Conservation (phyloP, 2,888 invertebrate species). For the Acanthosoma haemorrhoidale region DNA sequence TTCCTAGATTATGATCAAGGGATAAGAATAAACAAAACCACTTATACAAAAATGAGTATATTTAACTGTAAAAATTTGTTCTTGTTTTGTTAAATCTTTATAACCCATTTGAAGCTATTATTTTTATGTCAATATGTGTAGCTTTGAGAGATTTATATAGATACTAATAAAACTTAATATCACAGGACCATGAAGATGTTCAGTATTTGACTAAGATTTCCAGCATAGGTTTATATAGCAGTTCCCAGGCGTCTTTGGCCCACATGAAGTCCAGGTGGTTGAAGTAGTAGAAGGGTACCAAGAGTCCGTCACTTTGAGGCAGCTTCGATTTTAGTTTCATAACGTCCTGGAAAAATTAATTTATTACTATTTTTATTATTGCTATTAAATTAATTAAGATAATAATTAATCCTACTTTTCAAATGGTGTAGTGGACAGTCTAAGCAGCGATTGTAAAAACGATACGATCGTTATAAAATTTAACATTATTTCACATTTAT, state of each 20-base stretch:
- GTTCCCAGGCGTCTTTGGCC: constrained; percentile 38
- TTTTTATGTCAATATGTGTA: background rate
- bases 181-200: background rate
- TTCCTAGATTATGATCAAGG: too few species aligned
- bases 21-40: background rate
- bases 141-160: background rate
- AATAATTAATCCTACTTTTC: background rate
- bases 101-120: background rate
- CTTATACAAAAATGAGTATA: background rate
- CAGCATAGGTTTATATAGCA: constrained; percentile 36
- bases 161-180: constrained; percentile 8
- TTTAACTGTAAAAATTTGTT: background rate
- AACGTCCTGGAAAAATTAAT: constrained; percentile 52
- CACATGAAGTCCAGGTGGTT: constrained; percentile 71
- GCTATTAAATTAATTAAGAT: too few species aligned
- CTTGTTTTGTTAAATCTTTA: background rate
- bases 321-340: constrained; percentile 53
- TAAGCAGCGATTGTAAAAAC: too few species aligned
- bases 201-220: constrained; percentile 5
- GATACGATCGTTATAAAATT: too few species aligned
- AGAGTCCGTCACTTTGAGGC: constrained; percentile 49
- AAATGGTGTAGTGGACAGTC: too few species aligned
- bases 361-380: too few species aligned
- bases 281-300: constrained; percentile 57
- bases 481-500: too few species aligned